Evolutionary conservation across 2,888 invertebrate species (phyloP).

Genomic region (Ennomos erosarius): DNA sequence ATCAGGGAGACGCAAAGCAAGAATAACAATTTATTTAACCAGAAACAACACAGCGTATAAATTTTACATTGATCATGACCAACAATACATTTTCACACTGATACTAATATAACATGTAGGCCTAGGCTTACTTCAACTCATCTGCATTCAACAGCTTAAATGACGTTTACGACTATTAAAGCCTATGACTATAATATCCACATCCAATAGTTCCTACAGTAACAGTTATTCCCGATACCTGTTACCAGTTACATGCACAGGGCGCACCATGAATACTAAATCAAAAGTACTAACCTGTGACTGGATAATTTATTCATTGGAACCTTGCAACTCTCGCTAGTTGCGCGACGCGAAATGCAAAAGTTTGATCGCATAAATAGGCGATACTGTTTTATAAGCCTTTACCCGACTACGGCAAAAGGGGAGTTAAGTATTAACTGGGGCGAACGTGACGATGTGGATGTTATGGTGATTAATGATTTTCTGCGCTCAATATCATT

Average conservation of each 20-base stretch:
- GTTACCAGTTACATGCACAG: conserved; percentile 55
- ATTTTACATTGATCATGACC: too few species aligned
- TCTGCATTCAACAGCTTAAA: conserved; percentile 33
- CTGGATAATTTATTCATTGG: conserved; percentile 75
- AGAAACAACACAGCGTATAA: too few species aligned
- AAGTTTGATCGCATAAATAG: conserved; percentile 45
- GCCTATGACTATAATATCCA: conserved; percentile 34
- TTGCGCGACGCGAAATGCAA: conserved; percentile 54
- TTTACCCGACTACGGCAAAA: conserved; percentile 7
- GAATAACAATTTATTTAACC: too few species aligned
- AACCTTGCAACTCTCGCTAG: conserved; percentile 54
- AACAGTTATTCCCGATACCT: conserved; percentile 32
- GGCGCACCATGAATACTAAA: conserved; percentile 68
- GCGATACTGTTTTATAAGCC: conserved; percentile 23
- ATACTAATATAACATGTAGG: too few species aligned
- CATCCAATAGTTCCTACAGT: conserved; percentile 28
- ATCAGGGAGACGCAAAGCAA: too few species aligned
- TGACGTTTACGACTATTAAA: conserved; percentile 30
- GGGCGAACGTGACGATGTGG: conserved; percentile 28
- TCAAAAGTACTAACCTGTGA: conserved; percentile 49
- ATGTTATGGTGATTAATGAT: conserved; percentile 36
- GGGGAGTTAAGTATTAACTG: conserved; percentile 12
- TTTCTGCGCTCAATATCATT: conserved; percentile 27
- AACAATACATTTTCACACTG: too few species aligned
- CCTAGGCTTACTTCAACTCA: conserved; percentile 21